Conservation (phyloP, 2,797 vertebrate species). For the Rhincodon typus region DNA sequence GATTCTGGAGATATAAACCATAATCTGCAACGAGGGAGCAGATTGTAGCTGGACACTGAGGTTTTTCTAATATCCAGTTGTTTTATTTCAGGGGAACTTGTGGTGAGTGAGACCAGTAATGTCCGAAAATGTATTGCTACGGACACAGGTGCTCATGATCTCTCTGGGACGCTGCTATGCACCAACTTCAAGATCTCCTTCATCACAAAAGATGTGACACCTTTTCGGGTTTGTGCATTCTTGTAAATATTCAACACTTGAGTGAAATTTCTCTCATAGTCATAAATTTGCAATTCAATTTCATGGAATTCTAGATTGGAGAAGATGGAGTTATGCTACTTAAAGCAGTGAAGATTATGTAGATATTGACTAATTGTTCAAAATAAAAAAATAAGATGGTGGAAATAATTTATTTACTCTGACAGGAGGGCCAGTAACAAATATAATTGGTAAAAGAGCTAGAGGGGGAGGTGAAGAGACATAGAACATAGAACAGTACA, state of each 20-base stretch:
- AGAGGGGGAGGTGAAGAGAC: background rate
- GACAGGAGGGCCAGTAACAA: background rate
- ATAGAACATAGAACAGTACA: no score
- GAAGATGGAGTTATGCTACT: background rate
- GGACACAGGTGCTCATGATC: constrained; percentile 80
- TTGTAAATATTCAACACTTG: background rate
- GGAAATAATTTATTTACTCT: background rate
- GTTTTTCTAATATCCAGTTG: background rate
- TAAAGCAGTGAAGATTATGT: background rate
- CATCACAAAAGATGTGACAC: constrained; percentile 76
- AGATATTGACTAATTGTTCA: background rate
- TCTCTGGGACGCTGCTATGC: constrained; percentile 94
- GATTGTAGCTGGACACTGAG: background rate
- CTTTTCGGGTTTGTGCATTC: constrained; percentile 68
- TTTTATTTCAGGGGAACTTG: constrained; percentile 79
- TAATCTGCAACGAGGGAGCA: background rate
- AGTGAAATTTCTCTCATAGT: background rate
- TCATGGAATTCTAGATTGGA: background rate
- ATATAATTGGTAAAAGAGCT: background rate
- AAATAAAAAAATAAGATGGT: background rate
- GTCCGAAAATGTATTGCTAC: constrained; percentile 88
- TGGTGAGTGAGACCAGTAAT: constrained; percentile 94
- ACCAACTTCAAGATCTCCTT: constrained; percentile 99
- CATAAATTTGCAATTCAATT: background rate
- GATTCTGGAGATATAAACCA: constrained; percentile 37